Evolutionary conservation across 1,140 invertebrate genomes (phyloP).

Genomic region (Drosophila nebulosa): DNA sequence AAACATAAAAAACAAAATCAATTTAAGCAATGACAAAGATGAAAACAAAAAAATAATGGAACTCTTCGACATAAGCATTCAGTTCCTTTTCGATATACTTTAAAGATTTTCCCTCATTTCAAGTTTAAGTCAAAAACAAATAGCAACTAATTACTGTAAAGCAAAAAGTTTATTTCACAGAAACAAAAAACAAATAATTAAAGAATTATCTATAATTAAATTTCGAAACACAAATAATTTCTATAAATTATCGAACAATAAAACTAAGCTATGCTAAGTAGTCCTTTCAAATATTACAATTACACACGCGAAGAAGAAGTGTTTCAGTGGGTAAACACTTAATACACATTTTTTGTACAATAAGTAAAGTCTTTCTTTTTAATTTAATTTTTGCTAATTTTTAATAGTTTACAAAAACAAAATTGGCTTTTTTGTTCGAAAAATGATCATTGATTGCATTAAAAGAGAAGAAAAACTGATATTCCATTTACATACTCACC

Average conservation of each 20-base stretch:
- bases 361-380: too few relatives aligned
- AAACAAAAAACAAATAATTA: conserved; percentile 1
- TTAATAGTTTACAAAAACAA: too few relatives aligned
- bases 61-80: neutral
- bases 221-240: neutral
- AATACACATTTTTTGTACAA: too few relatives aligned
- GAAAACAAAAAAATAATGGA: neutral
- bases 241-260: neutral
- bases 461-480: neutral
- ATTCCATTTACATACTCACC: neutral
- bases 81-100: neutral
- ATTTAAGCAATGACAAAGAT: neutral
- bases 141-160: neutral
- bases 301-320: neutral
- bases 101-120: neutral
- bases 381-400: too few relatives aligned
- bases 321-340: neutral
- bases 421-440: neutral
- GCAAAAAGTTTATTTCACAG: neutral
- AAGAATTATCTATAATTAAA: neutral
- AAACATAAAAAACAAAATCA: conserved; percentile 12
- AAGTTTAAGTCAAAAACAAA: neutral
- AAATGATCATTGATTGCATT: neutral
- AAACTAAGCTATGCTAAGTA: neutral
- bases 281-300: neutral